A percentile compares a stretch with the other conserved stretches of the same genome.
Evolutionary conservation across 1,140 invertebrate genomes (phyloP).

Genomic region (Drusus annulatus): DNA sequence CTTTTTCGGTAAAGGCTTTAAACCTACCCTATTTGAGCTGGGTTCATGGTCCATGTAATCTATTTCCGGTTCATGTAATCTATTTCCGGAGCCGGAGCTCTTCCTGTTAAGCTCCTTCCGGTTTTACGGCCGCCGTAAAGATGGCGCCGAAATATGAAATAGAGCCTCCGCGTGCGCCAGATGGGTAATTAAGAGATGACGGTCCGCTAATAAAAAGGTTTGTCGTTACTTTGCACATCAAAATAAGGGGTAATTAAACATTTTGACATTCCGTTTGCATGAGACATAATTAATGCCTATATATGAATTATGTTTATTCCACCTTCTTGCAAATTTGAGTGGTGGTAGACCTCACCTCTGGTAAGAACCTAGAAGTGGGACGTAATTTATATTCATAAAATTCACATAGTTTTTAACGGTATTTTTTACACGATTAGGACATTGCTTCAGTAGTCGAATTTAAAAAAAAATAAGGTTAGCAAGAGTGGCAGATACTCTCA

Average conservation of each 20-base stretch:
- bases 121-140: slow-evolving; percentile 23
- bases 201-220: not conserved
- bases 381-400: no score
- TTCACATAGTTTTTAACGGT: no score
- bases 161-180: not conserved
- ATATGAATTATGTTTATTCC: no score
- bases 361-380: no score
- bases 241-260: no score
- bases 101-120: slow-evolving; percentile 23
- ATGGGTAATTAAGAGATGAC: slow-evolving; percentile 5
- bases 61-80: slow-evolving; percentile 27
- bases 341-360: no score
- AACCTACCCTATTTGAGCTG: not conserved
- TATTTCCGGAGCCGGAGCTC: slow-evolving; percentile 26
- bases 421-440: no score
- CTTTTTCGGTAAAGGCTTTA: not conserved
- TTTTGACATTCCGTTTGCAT: not conserved
- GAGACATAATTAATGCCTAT: not conserved
- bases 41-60: slow-evolving; percentile 30
- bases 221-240: no score
- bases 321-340: no score
- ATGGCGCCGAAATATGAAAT: slow-evolving; percentile 19
- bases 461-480: no score
- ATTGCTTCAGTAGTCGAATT: no score
- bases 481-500: no score